A percentile compares a stretch with the other conserved stretches of the same genome.
Conservation (phyloP, 2,797 vertebrate genomes). For the Hyperoplus immaculatus region DNA sequence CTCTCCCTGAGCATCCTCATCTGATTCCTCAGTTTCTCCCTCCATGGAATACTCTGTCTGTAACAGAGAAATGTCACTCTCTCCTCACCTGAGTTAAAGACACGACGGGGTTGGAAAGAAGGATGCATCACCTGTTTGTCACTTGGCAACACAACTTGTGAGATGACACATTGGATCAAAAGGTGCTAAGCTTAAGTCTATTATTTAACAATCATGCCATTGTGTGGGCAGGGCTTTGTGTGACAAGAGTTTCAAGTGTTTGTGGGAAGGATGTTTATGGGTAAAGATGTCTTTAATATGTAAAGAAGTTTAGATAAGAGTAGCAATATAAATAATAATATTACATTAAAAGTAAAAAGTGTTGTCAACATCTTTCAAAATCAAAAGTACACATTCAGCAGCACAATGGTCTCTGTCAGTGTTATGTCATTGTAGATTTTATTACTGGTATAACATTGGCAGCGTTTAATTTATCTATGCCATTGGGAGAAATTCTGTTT, state of each 20-base stretch:
- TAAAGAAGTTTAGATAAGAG: background rate
- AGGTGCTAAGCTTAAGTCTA: slow-evolving; percentile 50
- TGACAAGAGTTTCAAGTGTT: slow-evolving; percentile 4
- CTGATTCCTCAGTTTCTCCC: slow-evolving; percentile 59
- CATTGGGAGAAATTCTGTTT: background rate
- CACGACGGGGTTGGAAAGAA: slow-evolving; percentile 15
- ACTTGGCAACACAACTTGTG: slow-evolving; percentile 74
- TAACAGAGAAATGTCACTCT: slow-evolving; percentile 8
- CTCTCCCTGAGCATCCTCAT: slow-evolving; percentile 60
- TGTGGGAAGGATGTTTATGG: slow-evolving; percentile 15
- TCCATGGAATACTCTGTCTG: slow-evolving; percentile 60
- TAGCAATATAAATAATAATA: background rate
- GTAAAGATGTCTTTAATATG: background rate
- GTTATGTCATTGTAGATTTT: background rate
- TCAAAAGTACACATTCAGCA: background rate
- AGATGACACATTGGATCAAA: slow-evolving; percentile 69
- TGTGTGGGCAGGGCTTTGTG: slow-evolving; percentile 33
- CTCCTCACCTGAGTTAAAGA: slow-evolving; percentile 35
- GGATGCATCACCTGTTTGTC: slow-evolving; percentile 52
- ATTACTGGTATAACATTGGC: background rate
- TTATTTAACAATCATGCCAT: slow-evolving; percentile 66
- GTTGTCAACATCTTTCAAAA: background rate
- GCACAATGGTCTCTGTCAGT: background rate
- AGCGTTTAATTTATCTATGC: background rate
- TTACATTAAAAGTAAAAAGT: background rate